phyloP scores from a whole-genome alignment of 1,140 invertebrate species.

The Sesamia nonagrioides region DNA sequence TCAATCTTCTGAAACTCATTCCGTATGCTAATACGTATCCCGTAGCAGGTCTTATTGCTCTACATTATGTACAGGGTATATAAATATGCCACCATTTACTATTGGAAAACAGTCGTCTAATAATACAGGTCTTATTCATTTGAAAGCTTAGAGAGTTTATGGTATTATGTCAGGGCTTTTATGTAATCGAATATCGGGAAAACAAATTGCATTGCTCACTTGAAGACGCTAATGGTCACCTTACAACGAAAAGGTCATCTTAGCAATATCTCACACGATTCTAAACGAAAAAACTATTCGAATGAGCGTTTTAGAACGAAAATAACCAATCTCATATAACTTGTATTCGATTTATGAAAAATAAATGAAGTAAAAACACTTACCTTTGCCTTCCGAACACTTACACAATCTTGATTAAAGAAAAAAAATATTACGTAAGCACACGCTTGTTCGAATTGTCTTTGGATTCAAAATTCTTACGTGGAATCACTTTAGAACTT shows the following conservation, averaged over 20 bases:
- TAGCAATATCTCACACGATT: background rate
- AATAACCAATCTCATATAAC: background rate
- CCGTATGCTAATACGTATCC: constrained; percentile 22
- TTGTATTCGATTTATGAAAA: constrained; percentile 2
- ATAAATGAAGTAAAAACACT: constrained; percentile 54
- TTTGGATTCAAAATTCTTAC: constrained; percentile 33
- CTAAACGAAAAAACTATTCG: background rate
- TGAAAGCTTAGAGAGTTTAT: background rate
- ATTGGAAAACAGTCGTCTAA: constrained; percentile 26
- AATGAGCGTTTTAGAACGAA: background rate
- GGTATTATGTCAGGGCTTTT: background rate
- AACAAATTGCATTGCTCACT: constrained; percentile 11
- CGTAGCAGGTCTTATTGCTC: constrained; percentile 26
- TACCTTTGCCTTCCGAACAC: constrained; percentile 59
- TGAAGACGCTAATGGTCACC: constrained; percentile 9
- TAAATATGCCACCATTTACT: background rate
- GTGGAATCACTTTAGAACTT: constrained; percentile 15
- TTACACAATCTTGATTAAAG: constrained; percentile 62
- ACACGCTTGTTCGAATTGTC: constrained; percentile 31
- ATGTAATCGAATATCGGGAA: background rate
- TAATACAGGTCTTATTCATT: background rate
- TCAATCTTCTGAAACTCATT: constrained; percentile 31
- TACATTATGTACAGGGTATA: constrained; percentile 18
- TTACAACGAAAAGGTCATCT: constrained; percentile 39
- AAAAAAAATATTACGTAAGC: constrained; percentile 79